Base-by-base conservation (phyloP, 2,113 vertebrate genomes). In the Hemibagrus wyckioides region DNA sequence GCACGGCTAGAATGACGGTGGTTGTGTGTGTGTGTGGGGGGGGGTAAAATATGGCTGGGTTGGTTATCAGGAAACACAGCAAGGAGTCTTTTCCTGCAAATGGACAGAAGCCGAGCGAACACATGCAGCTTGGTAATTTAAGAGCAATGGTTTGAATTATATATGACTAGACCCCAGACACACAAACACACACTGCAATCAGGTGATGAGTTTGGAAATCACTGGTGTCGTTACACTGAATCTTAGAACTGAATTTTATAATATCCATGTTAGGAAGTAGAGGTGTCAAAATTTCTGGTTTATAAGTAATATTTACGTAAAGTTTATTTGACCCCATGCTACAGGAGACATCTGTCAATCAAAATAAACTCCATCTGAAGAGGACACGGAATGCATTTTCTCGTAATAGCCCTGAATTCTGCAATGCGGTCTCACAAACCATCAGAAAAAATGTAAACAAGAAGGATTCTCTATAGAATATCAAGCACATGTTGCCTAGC, bases 91-190 rank as follows among this genome's bases (percentile, higher is more conserved):
- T 59, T 56, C 15, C 39, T 82, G 81, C 39, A 71, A 85, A 82
- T 88, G 44, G 41, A 82, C 65, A 76, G 83, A 21, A n/a, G 48
- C 30, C 44, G 33, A 28, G 57, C 28, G 67, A 88, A 82, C 56
- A 79, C 19, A 85, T 82, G 39, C 52, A 80, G 76, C 69, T 57
- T 36, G 30, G 44, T 85, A 88, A 85, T 71, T 73, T 44, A 85
- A 82, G 67, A 85, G 83, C 54, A 79, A 41, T 57, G 61, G 41
- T 61, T 82, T 87, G 48, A 90, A 86, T 86, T 86, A 88, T 83
- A 87, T 83, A 90, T 82, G 86, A 82, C 57, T 48, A 44, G 10
- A 56, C 30, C 67, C 76, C 65, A 28, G 33, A 84, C 41, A 14
- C 30, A 17, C 57, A 80, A 52, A 85, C 73, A 56, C 84, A 73